Evolutionary conservation across 2,888 invertebrate genomes (phyloP), one percentile per base, ranked within the genome.

Genomic region (Petrolisthes manimaculis): DNA sequence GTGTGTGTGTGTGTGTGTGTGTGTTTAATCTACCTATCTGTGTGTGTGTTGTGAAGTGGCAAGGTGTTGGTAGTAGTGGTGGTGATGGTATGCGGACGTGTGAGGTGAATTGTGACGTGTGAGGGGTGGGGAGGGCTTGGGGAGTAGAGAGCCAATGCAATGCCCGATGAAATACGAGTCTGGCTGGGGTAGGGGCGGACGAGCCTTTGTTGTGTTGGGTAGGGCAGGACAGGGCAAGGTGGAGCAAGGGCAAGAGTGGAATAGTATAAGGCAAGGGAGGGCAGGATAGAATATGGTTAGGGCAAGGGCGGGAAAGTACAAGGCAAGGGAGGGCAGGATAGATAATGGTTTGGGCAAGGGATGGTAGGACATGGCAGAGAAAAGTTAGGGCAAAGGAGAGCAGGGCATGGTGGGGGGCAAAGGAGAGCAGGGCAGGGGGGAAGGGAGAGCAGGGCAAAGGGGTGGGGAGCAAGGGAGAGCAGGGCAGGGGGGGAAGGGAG

Each of bases 221-320:
- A n/a, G n/a, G n/a, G 69, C n/a, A 69, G 21, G 18, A 69, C 53
- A 51, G 24, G 53, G 79, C 5, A 18, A 21, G 53, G 9, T 51
- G 21, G 12, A 8, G 69, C 12, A 51, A 79, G 4, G n/a, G 51
- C 3, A 79, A 54, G 79, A 9, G 53, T 53, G 79, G 79, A 18
- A 79, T 0, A 21, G 4, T 14, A 79, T 8, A 78, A 78, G 79
- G 79, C 9, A n/a, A 79, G 21, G 53, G 79, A 79, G 53, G 79
- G 79, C n/a, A 4, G 12, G n/a, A 51, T 21, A 21, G 79, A 53
- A 51, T 21, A 18, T 54, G 54, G 53, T 9, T 54, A 12, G 21
- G 5, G 69, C n/a, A 69, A 37, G 55, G 67, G 69, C 14, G 51
- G 51, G 51, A 37, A 67, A 83, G 51, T 18, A 0, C 21, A 51